phyloP scores from a whole-genome alignment of 1,140 invertebrate species.

The Pseudobourletiella spinata region DNA sequence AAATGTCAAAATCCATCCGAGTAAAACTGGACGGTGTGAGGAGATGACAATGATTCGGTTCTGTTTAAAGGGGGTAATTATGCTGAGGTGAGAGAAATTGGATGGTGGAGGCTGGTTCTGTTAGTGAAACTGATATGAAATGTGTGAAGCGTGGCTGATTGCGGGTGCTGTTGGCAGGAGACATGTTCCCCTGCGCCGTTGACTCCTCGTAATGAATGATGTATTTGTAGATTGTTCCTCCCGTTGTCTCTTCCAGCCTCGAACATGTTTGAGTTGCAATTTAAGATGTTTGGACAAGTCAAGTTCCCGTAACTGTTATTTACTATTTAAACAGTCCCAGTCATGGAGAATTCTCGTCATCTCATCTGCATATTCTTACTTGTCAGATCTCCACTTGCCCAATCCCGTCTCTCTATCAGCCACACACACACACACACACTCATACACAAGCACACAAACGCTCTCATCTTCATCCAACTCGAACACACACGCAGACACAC shows the following conservation, averaged over 20 bases:
- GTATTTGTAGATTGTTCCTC: neutral
- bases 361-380: constrained; percentile 13
- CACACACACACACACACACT: neutral
- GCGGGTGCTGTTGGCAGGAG: too few species aligned
- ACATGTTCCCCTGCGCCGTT: too few species aligned
- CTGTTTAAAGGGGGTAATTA: too few species aligned
- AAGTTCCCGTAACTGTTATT: constrained; percentile 28
- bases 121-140: too few species aligned
- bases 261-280: constrained; percentile 31
- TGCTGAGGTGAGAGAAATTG: too few species aligned
- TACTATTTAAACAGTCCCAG: constrained; percentile 24
- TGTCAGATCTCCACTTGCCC: constrained; percentile 1
- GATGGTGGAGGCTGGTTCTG: too few species aligned
- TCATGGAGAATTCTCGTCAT: constrained; percentile 13
- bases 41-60: too few species aligned
- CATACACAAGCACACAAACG: neutral
- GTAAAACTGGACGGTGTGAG: too few species aligned
- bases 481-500: neutral
- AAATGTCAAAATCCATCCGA: too few species aligned
- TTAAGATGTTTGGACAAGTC: constrained; percentile 35
- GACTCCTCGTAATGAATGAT: too few species aligned
- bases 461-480: neutral
- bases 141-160: too few species aligned
- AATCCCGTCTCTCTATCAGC: neutral
- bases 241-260: constrained; percentile 21